Evolutionary conservation across 2,113 vertebrate species (phyloP), one percentile per base, ranked within the genome.

Genomic region (Ceyx margarethae): DNA sequence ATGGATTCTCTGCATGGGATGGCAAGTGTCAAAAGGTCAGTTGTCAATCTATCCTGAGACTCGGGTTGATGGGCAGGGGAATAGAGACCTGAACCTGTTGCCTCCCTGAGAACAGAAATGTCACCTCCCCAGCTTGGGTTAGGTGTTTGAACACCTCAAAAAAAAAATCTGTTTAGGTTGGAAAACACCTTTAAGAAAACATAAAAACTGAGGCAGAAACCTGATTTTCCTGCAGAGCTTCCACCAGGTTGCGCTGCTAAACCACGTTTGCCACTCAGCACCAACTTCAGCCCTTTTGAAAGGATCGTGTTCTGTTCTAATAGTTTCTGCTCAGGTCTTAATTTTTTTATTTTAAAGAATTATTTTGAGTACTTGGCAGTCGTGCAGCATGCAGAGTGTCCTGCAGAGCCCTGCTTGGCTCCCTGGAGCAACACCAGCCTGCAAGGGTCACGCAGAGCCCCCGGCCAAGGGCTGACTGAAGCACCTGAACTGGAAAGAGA

Each of bases 231-330:
- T 33, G 18, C 7, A 14, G 23, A 6, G 26, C 19, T 42, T 64
- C 95, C 94, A 93, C 12, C 91, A 95, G 95, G 62, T 64, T 62
- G 93, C 89, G 87, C 93, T 93, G 57, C 85, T 19, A 5, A 17
- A 61, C 71, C 25, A 19, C 75, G 3, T 33, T 23, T 65, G 35
- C 78, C 26, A 10, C 42, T 6, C 11, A 19, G 26, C 61, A 6
- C 4, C 46, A 22, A 1, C 46, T n/a, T 28, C 20, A 5, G 18
- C 7, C 6, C 5, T 0, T 15, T 17, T 7, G 0, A 29, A 46
- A 33, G n/a, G 28, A 1, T 22, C 7, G 0, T 8, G 8, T 10
- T 78, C 62, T 10, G 0, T 84, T 89, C 81, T 45, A 33, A 81
- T 11, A 28, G 29, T 5, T 90, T 85, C 86, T 62, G 28, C 31